Conservation (phyloP, 2,113 vertebrate species). For the Platichthys stellatus region DNA sequence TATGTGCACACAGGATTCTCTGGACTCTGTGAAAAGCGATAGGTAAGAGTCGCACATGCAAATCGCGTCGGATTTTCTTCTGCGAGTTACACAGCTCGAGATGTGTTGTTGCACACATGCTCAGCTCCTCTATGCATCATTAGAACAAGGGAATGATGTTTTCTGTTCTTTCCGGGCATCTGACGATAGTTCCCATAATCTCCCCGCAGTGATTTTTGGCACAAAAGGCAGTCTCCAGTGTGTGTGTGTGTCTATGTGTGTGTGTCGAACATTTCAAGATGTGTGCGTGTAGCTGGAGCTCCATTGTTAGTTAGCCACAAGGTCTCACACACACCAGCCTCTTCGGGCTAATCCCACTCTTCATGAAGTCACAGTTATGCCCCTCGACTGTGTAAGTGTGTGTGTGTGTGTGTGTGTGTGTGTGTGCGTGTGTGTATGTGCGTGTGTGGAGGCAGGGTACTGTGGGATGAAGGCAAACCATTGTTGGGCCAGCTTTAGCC, state of each 20-base stretch:
- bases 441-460: background rate
- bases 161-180: constrained; percentile 51
- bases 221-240: constrained; percentile 12
- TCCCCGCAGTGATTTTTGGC: constrained; percentile 12
- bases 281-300: constrained; percentile 27
- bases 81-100: constrained; percentile 58
- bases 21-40: constrained; percentile 64
- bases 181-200: constrained; percentile 61
- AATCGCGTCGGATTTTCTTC: constrained; percentile 55
- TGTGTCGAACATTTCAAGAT: constrained; percentile 24
- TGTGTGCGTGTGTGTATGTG: constrained; percentile 6
- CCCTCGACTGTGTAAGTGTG: constrained; percentile 21
- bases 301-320: constrained; percentile 38
- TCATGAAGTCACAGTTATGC: constrained; percentile 62
- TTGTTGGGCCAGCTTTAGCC: constrained; percentile 60
- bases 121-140: constrained; percentile 61
- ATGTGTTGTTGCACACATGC: constrained; percentile 47
- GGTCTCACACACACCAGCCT: constrained; percentile 39
- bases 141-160: constrained; percentile 70
- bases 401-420: background rate
- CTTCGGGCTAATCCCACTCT: constrained; percentile 59
- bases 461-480: constrained; percentile 65
- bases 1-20: constrained; percentile 58
- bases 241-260: constrained; percentile 12
- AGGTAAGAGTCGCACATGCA: constrained; percentile 61